Evolutionary conservation across 2,113 vertebrate species (phyloP).

Genomic region (Callaeas wilsoni): DNA sequence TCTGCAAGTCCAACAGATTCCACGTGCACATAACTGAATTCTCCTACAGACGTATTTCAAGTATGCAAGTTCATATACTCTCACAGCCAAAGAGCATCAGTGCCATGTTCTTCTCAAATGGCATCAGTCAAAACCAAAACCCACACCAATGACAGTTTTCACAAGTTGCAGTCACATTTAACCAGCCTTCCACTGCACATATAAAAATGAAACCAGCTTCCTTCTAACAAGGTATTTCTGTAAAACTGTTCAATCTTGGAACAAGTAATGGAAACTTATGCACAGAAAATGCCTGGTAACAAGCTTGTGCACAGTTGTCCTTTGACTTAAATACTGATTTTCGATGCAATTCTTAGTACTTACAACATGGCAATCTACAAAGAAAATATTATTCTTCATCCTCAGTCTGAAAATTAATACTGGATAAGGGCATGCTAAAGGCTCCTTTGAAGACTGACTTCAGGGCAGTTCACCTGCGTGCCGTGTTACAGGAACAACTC

Average conservation of each 20-base stretch:
- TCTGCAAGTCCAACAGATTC: neutral
- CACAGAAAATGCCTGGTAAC: neutral
- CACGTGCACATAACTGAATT: neutral
- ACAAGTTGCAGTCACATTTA: neutral
- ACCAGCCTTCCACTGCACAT: neutral
- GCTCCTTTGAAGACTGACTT: neutral
- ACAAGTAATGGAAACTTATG: neutral
- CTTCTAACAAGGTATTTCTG: neutral
- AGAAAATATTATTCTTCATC: neutral
- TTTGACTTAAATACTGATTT: neutral
- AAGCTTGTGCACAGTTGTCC: neutral
- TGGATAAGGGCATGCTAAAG: neutral
- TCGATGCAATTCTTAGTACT: neutral
- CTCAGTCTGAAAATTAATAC: neutral
- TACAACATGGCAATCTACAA: neutral
- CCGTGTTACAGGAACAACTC: neutral
- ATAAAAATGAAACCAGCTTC: neutral
- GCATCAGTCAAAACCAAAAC: neutral
- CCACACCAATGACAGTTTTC: neutral
- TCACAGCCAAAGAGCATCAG: neutral
- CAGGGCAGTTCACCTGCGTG: accelerated
- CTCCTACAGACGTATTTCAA: neutral
- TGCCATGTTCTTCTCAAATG: neutral
- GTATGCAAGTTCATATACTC: neutral
- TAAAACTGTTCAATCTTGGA: neutral